Conservation (phyloP, 2,113 vertebrate genomes). For the Indri indri region DNA sequence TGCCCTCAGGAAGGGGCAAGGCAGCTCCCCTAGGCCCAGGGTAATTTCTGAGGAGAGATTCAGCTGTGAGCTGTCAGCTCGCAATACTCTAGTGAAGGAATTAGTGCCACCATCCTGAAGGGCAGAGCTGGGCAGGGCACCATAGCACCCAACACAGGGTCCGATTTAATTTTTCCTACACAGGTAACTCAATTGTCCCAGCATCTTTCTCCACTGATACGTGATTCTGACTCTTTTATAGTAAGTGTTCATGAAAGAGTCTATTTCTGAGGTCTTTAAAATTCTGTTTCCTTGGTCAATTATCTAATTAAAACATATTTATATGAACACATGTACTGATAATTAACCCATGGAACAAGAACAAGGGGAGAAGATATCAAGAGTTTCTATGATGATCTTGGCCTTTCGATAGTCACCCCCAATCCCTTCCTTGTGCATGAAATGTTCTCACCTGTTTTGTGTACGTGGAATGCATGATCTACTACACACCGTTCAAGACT, state of each 20-base stretch:
- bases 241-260: background rate
- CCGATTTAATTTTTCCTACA: background rate
- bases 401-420: background rate
- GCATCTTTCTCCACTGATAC: background rate
- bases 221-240: background rate
- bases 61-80: background rate
- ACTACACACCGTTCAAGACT: background rate
- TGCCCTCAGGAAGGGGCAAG: background rate
- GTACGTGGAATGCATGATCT: background rate
- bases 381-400: background rate
- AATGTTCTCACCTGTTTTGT: background rate
- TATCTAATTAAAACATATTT: background rate
- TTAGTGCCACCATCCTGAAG: background rate
- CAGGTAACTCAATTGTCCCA: background rate
- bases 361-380: background rate
- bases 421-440: background rate
- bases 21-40: background rate
- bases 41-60: background rate
- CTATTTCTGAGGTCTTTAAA: background rate
- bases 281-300: background rate
- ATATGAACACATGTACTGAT: background rate
- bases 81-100: background rate
- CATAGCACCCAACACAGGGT: too few relatives aligned
- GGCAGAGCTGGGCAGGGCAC: background rate
- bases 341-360: background rate